Percentiles rank a stretch among this genome's conserved stretches.
phyloP scores from a whole-genome alignment of 2,888 invertebrate species.

The Quadroppia sp. region DNA sequence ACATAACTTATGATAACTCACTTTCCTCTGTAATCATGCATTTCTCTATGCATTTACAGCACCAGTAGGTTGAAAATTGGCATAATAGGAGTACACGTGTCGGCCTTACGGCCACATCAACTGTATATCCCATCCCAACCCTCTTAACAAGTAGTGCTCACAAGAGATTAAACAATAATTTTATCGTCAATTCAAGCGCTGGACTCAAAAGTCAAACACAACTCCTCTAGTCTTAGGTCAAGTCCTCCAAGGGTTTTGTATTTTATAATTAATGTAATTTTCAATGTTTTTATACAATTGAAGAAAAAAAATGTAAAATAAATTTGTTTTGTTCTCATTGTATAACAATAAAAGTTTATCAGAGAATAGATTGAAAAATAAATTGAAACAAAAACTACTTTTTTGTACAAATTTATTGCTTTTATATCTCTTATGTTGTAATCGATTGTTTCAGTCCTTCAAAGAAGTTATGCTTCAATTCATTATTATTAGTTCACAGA shows the following conservation, averaged over 20 bases:
- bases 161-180: conserved; percentile 12
- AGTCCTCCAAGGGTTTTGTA: too few species aligned
- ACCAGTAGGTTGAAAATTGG: too few species aligned
- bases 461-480: conserved; percentile 4
- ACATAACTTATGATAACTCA: conserved; percentile 10
- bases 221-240: background rate
- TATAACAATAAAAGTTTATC: too few species aligned
- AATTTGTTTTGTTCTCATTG: too few species aligned
- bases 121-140: background rate
- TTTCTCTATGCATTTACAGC: background rate
- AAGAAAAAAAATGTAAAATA: too few species aligned
- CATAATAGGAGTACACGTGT: background rate
- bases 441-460: background rate
- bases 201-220: background rate
- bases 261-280: too few species aligned
- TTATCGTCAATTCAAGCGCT: background rate
- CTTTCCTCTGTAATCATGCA: background rate
- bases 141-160: background rate
- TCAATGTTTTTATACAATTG: too few species aligned
- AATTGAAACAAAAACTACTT: background rate
- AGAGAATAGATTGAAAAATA: too few species aligned
- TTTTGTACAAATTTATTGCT: background rate
- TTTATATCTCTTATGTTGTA: background rate
- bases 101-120: background rate
- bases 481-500: conserved; percentile 13